These are phyloP conservation scores for Chaetodon trifasciatus DNA, from an alignment of 2,797 vertebrate genomes.

Conservation along the genomic window DNA sequence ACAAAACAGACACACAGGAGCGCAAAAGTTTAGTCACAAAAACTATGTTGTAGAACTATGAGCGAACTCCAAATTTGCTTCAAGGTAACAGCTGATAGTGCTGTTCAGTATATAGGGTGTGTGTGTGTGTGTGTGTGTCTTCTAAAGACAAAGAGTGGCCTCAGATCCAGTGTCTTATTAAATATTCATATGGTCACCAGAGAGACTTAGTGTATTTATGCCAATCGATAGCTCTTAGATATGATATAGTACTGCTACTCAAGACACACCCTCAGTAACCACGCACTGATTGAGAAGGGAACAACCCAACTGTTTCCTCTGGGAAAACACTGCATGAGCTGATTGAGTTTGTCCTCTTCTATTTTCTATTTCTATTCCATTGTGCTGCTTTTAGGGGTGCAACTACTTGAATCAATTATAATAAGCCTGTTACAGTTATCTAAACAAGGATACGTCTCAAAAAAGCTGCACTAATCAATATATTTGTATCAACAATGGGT, in stretches of 20 bases:
- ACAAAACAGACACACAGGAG: constrained; percentile 28
- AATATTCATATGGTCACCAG: constrained; percentile 88
- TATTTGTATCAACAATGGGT: background rate
- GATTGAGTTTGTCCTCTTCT: constrained; percentile 21
- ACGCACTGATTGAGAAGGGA: constrained; percentile 65
- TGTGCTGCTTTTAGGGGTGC: constrained; percentile 2
- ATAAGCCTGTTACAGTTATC: background rate
- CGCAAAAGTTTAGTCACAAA: constrained; percentile 51
- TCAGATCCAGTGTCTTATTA: constrained; percentile 85
- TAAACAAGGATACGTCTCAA: background rate
- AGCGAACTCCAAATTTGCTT: constrained; percentile 38
- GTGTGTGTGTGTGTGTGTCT: constrained; percentile 43
- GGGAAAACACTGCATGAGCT: constrained; percentile 40
- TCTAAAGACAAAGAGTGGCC: constrained; percentile 67
- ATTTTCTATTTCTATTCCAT: constrained; percentile 1
- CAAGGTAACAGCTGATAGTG: constrained; percentile 19
- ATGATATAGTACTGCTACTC: constrained; percentile 83
- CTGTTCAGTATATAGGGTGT: constrained; percentile 9
- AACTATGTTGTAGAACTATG: constrained; percentile 33
- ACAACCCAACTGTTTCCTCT: constrained; percentile 43
- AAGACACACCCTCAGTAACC: constrained; percentile 76
- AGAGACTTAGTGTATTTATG: constrained; percentile 84
- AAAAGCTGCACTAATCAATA: background rate
- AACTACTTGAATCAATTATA: background rate
- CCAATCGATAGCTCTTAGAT: constrained; percentile 92